Evolutionary conservation across 2,888 invertebrate genomes (phyloP).

Genomic region (Stenurella melanura): DNA sequence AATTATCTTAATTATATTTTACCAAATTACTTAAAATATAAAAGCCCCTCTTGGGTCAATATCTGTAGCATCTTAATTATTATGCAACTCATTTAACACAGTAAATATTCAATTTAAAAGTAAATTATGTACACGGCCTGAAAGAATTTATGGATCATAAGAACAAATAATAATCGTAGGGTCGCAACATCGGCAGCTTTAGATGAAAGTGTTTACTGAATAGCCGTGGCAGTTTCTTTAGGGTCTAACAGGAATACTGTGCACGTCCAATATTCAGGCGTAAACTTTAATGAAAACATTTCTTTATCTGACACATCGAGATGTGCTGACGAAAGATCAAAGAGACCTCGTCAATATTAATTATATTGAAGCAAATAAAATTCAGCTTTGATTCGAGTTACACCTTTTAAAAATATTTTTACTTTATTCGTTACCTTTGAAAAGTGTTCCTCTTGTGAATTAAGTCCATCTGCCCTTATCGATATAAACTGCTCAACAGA

Average conservation of each 20-base stretch:
- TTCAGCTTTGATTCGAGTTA: constrained; percentile 5
- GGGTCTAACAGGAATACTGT: background rate
- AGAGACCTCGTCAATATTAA: constrained; percentile 34
- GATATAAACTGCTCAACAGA: too few species aligned
- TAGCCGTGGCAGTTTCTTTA: background rate
- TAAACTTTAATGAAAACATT: constrained; percentile 20
- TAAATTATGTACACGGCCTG: background rate
- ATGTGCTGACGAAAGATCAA: constrained; percentile 17
- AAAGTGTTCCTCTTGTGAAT: too few species aligned
- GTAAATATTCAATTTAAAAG: constrained; percentile 11
- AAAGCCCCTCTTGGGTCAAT: constrained; percentile 10
- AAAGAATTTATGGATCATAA: background rate
- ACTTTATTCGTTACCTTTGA: background rate
- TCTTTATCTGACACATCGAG: constrained; percentile 5
- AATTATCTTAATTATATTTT: constrained; percentile 4
- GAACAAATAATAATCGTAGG: constrained; percentile 4
- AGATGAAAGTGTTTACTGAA: background rate
- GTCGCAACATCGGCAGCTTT: background rate
- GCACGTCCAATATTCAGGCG: background rate
- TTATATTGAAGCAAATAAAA: constrained; percentile 25
- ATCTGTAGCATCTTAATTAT: constrained; percentile 21
- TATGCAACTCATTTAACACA: constrained; percentile 25
- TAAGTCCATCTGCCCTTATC: too few species aligned
- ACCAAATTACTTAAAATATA: background rate
- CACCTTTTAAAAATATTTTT: background rate